phyloP scores from a whole-genome alignment of 2,888 invertebrate species.

The Chrysolina haemoptera region DNA sequence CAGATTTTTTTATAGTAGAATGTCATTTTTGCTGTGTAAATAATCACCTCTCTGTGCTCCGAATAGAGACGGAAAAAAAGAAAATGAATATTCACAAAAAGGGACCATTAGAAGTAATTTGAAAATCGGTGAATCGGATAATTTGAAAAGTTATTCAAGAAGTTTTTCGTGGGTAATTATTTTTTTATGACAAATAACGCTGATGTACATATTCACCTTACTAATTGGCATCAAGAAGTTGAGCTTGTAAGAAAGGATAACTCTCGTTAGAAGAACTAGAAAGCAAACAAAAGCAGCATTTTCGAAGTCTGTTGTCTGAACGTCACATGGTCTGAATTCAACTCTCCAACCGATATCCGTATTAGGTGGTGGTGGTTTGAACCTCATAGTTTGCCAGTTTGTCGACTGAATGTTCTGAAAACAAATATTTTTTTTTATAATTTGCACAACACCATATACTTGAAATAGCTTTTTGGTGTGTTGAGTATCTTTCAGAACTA shows the following conservation, averaged over 20 bases:
- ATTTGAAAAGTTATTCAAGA: too few species aligned
- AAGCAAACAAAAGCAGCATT: conserved; percentile 99
- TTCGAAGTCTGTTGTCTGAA: conserved; percentile 99
- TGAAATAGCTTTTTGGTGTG: too few species aligned
- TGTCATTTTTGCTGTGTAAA: too few species aligned
- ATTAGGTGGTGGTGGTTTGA: conserved; percentile 97
- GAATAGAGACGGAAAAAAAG: too few species aligned
- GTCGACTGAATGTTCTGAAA: conserved; percentile 96
- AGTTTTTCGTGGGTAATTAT: not conserved
- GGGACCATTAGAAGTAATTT: too few species aligned
- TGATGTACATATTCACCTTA: conserved; percentile 72
- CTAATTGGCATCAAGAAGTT: conserved; percentile 98
- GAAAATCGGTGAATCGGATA: too few species aligned
- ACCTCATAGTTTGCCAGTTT: conserved; percentile 99
- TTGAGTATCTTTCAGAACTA: too few species aligned
- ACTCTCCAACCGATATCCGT: conserved; percentile 99
- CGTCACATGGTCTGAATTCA: conserved; percentile 98
- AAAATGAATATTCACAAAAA: too few species aligned
- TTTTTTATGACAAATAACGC: not conserved
- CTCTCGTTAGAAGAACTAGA: conserved; percentile 95
- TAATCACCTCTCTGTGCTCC: too few species aligned
- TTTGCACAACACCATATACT: too few species aligned
- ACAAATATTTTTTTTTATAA: not conserved
- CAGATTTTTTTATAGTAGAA: not conserved
- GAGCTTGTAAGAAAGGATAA: conserved; percentile 95